phyloP scores from a whole-genome alignment of 2,797 vertebrate genomes.

The Gymnoscopelus microlampas region DNA sequence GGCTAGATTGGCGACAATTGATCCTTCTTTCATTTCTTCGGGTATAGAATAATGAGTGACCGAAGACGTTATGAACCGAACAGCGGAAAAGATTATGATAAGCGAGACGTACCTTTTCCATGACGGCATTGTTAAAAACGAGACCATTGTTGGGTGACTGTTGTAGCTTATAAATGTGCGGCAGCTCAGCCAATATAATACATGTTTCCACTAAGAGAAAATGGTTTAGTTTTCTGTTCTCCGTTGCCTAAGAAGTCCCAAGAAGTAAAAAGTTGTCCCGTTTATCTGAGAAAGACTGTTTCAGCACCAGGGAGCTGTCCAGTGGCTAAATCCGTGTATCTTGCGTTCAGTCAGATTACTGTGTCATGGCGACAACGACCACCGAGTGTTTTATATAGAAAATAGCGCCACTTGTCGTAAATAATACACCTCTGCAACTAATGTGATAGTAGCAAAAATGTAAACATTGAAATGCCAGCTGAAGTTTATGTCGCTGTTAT shows the following conservation, averaged over 20 bases:
- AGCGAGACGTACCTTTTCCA: conserved; percentile 58
- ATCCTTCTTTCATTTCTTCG: conserved; percentile 69
- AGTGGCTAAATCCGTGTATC: no score
- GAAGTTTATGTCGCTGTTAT: no score
- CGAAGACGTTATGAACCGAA: conserved; percentile 6
- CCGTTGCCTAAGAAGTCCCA: no score
- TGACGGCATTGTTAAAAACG: conserved; percentile 25
- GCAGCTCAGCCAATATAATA: not conserved
- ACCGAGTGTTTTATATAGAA: not conserved
- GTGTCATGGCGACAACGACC: not conserved
- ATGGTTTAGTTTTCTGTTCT: no score
- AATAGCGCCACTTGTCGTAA: conserved; percentile 50
- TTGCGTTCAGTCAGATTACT: not conserved
- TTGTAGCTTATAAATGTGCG: fast-evolving
- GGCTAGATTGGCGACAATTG: conserved; percentile 68
- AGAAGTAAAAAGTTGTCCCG: not conserved
- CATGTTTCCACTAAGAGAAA: no score
- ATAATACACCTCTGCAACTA: no score
- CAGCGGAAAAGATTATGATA: not conserved
- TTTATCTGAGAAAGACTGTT: not conserved
- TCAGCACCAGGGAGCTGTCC: conserved; percentile 46
- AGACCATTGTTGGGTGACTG: not conserved
- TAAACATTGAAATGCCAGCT: no score
- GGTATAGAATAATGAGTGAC: conserved; percentile 67
- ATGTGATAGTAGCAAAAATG: no score